phyloP scores from a whole-genome alignment of 2,888 invertebrate species.

The Drosophila kuntzei region DNA sequence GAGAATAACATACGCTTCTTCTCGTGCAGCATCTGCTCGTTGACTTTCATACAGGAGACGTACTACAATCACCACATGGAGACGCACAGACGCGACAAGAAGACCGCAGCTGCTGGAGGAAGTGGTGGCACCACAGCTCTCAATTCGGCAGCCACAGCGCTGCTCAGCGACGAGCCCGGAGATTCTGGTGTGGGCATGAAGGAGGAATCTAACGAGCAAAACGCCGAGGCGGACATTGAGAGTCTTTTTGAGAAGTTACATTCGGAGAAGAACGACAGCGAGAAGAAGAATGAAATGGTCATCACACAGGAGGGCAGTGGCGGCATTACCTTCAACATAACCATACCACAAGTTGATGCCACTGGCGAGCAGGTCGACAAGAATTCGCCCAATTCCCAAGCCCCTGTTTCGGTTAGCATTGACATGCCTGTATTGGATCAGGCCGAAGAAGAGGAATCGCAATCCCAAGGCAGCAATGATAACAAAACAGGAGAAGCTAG shows the following conservation, averaged over 20 bases:
- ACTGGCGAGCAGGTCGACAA: conserved; percentile 71
- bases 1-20: conserved; percentile 85
- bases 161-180: conserved; percentile 76
- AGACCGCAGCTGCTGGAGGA: conserved; percentile 52
- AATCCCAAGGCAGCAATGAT: conserved; percentile 69
- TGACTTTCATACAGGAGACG: conserved; percentile 86
- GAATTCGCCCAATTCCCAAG: conserved; percentile 65
- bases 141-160: conserved; percentile 77
- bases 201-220: conserved; percentile 63
- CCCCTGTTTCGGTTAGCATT: conserved; percentile 84
- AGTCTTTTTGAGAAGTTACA: conserved; percentile 86
- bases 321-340: conserved; percentile 85
- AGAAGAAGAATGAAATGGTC: conserved; percentile 81
- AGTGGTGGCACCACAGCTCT: conserved; percentile 60
- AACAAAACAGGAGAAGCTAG: conserved; percentile 56
- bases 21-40: conserved; percentile 85
- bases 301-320: conserved; percentile 85
- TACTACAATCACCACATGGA: conserved; percentile 86
- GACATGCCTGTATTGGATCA: conserved; percentile 85
- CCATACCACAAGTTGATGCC: conserved; percentile 84
- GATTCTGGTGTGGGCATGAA: conserved; percentile 46
- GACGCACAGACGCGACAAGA: conserved; percentile 84
- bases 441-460: conserved; percentile 83
- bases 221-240: conserved; percentile 85
- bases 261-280: conserved; percentile 84